A percentile compares a stretch with the other conserved stretches of the same genome.
Evolutionary conservation across 2,113 vertebrate species (phyloP).

Genomic region (Mormyrus lacerda): DNA sequence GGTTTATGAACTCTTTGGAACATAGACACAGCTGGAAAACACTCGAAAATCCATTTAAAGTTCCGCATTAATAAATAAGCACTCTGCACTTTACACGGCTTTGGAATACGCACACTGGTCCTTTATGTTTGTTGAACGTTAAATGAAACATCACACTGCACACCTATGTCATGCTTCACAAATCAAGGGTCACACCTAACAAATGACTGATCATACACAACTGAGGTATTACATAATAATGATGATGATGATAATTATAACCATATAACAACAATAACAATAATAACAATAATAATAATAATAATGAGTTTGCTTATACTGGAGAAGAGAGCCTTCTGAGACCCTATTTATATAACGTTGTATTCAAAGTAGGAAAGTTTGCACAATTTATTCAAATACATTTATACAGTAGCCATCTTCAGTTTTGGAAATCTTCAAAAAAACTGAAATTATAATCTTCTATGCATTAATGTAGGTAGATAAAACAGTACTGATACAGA

Average conservation of each 20-base stretch:
- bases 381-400: neutral
- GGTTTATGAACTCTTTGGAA: conserved; percentile 44
- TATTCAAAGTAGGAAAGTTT: neutral
- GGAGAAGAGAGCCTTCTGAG: neutral
- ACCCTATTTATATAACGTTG: neutral
- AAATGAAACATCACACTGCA: neutral
- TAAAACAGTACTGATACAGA: conserved; percentile 38
- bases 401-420: neutral
- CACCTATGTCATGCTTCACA: neutral
- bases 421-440: neutral
- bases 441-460: neutral
- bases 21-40: conserved; percentile 47
- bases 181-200: neutral
- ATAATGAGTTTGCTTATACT: neutral
- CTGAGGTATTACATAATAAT: neutral
- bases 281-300: neutral
- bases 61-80: neutral
- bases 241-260: neutral
- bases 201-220: neutral
- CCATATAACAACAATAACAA: neutral
- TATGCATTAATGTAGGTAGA: conserved; percentile 16
- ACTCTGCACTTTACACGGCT: neutral
- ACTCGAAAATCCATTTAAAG: conserved; percentile 44
- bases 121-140: neutral
- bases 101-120: neutral